Evolutionary conservation across 2,888 invertebrate species (phyloP).

Genomic region (Cryptophagus acutangulus): DNA sequence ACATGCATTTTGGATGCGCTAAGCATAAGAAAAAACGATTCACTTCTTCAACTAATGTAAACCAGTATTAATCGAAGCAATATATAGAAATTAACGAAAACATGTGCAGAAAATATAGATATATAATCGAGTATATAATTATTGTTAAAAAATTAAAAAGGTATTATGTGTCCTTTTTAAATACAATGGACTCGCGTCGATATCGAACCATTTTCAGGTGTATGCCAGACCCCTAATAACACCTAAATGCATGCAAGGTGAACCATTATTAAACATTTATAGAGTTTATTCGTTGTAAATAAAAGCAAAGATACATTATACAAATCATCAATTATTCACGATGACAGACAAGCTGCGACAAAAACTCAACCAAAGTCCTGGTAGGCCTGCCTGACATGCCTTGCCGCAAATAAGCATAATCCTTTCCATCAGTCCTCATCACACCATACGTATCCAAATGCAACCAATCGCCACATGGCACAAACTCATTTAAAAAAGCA

Average conservation of each 20-base stretch:
- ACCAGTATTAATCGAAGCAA: no score
- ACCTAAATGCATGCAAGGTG: no score
- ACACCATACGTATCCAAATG: slow-evolving; percentile 79
- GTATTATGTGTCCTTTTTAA: no score
- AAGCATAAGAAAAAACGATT: no score
- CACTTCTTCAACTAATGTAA: no score
- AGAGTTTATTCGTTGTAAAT: slow-evolving; percentile 1
- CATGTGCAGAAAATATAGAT: slow-evolving; percentile 1
- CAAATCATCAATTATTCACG: slow-evolving; percentile 34
- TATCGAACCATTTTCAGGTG: no score
- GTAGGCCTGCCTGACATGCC: slow-evolving; percentile 78
- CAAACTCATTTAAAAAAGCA: slow-evolving; percentile 69
- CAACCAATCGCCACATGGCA: slow-evolving; percentile 68
- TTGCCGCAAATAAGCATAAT: slow-evolving; percentile 56
- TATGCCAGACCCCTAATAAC: no score
- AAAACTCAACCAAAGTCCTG: slow-evolving; percentile 66
- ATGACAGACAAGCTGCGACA: slow-evolving; percentile 55
- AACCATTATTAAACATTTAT: no score
- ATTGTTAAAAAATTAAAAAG: neutral
- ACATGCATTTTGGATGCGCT: no score
- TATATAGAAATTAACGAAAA: no score
- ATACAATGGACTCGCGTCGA: neutral
- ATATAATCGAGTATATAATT: neutral
- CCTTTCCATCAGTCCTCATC: slow-evolving; percentile 61
- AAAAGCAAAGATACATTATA: slow-evolving; percentile 2